Evolutionary conservation across 2,888 invertebrate genomes (phyloP).

Genomic region (Lasius fuliginosus): DNA sequence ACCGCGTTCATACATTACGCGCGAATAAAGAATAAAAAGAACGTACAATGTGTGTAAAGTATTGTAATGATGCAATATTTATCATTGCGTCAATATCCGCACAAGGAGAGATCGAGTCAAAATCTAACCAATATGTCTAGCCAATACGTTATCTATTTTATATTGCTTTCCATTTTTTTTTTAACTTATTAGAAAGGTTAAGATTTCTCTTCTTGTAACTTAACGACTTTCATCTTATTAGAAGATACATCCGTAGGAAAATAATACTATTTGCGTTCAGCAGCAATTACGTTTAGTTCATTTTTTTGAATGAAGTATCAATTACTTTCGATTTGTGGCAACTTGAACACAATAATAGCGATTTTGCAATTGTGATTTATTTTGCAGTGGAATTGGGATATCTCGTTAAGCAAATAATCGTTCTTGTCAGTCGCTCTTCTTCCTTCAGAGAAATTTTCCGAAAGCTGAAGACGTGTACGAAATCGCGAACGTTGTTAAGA

Average conservation of each 20-base stretch:
- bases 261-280: background rate
- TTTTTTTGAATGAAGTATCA: background rate
- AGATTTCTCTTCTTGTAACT: background rate
- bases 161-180: background rate
- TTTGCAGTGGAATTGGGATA: background rate
- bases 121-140: background rate
- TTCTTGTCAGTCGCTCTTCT: background rate
- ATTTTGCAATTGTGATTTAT: background rate
- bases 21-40: slow-evolving; percentile 14
- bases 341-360: background rate
- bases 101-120: background rate
- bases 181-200: background rate
- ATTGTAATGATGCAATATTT: background rate
- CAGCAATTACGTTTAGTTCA: background rate
- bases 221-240: background rate
- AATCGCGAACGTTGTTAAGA: slow-evolving; percentile 23
- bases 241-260: background rate
- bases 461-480: slow-evolving; percentile 3
- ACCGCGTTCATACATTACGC: slow-evolving; percentile 35
- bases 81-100: background rate
- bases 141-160: background rate
- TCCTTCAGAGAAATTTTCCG: background rate
- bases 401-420: slow-evolving; percentile 35
- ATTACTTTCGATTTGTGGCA: background rate
- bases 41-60: background rate